These are phyloP conservation scores for Drosophila mercatorum DNA, from an alignment of 2,888 invertebrate genomes.

Conservation along the genomic window DNA sequence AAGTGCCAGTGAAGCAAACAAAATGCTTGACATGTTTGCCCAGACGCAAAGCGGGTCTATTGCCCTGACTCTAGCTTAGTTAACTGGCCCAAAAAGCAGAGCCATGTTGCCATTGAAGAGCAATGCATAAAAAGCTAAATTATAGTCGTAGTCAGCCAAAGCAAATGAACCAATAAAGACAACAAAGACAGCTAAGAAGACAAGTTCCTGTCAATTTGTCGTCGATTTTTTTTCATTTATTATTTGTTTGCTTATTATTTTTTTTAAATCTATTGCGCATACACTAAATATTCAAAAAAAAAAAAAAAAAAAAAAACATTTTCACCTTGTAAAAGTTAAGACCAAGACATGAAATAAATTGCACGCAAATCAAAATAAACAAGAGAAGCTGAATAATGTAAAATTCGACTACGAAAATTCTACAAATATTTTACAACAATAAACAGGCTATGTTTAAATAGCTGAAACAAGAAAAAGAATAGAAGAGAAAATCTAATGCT, in stretches of 20 bases:
- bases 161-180: conserved; percentile 65
- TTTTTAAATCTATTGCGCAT: conserved; percentile 42
- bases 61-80: conserved; percentile 49
- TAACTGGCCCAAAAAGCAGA: conserved; percentile 47
- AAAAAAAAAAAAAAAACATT: conserved; percentile 7
- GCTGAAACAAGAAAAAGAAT: conserved; percentile 14
- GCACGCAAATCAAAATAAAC: conserved; percentile 67
- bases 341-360: conserved; percentile 34
- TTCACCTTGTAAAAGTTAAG: conserved; percentile 75
- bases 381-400: conserved; percentile 46
- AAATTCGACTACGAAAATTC: conserved; percentile 60
- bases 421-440: conserved; percentile 70
- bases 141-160: conserved; percentile 47
- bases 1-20: conserved; percentile 65
- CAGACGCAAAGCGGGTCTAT: conserved; percentile 56
- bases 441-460: conserved; percentile 65
- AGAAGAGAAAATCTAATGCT: conserved; percentile 13
- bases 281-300: conserved; percentile 4
- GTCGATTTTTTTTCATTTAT: conserved; percentile 3
- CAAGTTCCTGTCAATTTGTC: conserved; percentile 54
- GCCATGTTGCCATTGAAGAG: conserved; percentile 33
- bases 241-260: conserved; percentile 29
- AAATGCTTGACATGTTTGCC: conserved; percentile 75
- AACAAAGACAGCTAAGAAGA: conserved; percentile 27
- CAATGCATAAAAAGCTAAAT: conserved; percentile 67